phyloP scores from a whole-genome alignment of 2,113 vertebrate species.

The Nestor notabilis region DNA sequence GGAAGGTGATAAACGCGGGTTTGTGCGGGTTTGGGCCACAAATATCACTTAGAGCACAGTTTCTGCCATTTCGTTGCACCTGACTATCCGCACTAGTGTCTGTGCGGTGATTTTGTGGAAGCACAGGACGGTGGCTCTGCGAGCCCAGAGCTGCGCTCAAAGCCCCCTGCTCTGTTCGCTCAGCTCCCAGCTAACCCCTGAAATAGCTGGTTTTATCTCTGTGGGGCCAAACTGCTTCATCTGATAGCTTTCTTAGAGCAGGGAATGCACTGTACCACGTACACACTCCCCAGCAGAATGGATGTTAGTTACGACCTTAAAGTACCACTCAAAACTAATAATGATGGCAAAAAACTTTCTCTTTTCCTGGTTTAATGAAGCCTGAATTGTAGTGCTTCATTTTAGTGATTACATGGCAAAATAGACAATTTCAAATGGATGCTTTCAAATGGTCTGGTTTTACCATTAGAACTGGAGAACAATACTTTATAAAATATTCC shows the following conservation, averaged over 20 bases:
- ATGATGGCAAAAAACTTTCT: not conserved
- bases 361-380: not conserved
- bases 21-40: not conserved
- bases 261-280: not conserved
- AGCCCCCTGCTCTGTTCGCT: not conserved
- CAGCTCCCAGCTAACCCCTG: not conserved
- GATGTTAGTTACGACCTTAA: not conserved
- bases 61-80: not conserved
- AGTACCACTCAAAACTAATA: not conserved
- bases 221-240: not conserved
- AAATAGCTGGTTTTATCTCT: not conserved
- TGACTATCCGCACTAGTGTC: accelerated
- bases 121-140: accelerated
- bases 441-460: not conserved
- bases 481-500: not conserved
- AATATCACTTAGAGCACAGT: not conserved
- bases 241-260: not conserved
- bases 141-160: not conserved
- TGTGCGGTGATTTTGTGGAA: accelerated
- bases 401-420: not conserved
- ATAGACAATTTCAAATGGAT: not conserved
- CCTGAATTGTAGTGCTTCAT: not conserved
- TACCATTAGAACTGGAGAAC: not conserved
- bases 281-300: not conserved
- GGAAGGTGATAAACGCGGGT: not conserved